Evolutionary conservation across 2,888 invertebrate genomes (phyloP).

Genomic region (Ornithoptera alexandrae): DNA sequence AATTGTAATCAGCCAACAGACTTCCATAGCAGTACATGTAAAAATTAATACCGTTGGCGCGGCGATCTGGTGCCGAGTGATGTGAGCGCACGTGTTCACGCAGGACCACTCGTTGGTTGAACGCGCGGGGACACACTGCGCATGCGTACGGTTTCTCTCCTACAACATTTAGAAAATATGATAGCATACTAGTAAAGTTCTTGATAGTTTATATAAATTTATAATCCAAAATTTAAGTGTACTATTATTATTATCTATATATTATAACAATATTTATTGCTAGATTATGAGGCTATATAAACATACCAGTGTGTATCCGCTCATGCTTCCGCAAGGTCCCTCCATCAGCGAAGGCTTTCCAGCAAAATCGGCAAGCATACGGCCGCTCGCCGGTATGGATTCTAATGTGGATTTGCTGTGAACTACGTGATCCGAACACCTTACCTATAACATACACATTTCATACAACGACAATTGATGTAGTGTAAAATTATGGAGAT

Average conservation of each 20-base stretch:
- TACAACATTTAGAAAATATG: slow-evolving; percentile 36
- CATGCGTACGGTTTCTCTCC: slow-evolving; percentile 93
- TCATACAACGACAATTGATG: neutral
- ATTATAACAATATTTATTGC: too few relatives aligned
- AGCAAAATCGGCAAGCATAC: slow-evolving; percentile 91
- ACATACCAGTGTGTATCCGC: slow-evolving; percentile 86
- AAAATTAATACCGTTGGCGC: slow-evolving; percentile 64
- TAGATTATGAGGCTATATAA: too few relatives aligned
- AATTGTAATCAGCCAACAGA: too few relatives aligned
- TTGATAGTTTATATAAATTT: too few relatives aligned
- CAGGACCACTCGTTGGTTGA: slow-evolving; percentile 91
- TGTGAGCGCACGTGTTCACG: slow-evolving; percentile 92
- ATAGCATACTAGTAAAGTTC: too few relatives aligned
- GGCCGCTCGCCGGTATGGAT: slow-evolving; percentile 92
- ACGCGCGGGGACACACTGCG: slow-evolving; percentile 91
- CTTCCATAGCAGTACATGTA: too few relatives aligned
- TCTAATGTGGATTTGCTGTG: slow-evolving; percentile 91
- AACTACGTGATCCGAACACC: slow-evolving; percentile 91
- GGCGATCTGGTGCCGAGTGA: slow-evolving; percentile 89
- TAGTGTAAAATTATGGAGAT: too few relatives aligned
- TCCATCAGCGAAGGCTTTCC: slow-evolving; percentile 94
- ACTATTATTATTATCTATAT: too few relatives aligned
- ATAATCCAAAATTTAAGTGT: too few relatives aligned
- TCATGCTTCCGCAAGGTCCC: slow-evolving; percentile 92
- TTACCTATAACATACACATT: slow-evolving; percentile 69